Percentiles rank a stretch among this genome's conserved stretches.
These are phyloP conservation scores for Ruditapes philippinarum DNA, from an alignment of 1,140 invertebrate genomes.

Conservation along the genomic window DNA sequence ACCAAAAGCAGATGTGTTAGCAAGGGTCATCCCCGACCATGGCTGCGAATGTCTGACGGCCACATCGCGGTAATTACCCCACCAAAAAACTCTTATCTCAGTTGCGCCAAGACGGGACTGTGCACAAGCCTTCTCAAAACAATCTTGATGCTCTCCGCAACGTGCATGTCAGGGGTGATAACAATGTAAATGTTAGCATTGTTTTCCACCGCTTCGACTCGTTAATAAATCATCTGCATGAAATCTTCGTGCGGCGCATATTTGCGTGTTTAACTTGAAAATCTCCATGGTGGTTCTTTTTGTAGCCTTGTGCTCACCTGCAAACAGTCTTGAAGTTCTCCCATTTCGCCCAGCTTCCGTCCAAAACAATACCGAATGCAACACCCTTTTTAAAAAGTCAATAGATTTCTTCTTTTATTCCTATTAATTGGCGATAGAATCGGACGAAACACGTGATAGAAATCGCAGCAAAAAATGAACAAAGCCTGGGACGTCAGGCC, in stretches of 20 bases:
- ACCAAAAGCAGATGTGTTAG: conserved; percentile 61
- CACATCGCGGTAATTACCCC: conserved; percentile 57
- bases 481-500: conserved; percentile 59
- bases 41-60: conserved; percentile 49
- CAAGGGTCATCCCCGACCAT: conserved; percentile 50
- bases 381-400: conserved; percentile 67
- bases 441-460: conserved; percentile 60
- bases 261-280: conserved; percentile 65
- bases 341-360: conserved; percentile 41
- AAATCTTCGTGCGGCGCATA: conserved; percentile 44
- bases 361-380: conserved; percentile 64
- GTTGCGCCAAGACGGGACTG: conserved; percentile 35
- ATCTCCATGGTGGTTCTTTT: conserved; percentile 58
- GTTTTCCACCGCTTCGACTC: conserved; percentile 61
- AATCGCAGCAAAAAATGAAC: conserved; percentile 66
- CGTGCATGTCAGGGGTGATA: conserved; percentile 37
- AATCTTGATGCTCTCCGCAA: conserved; percentile 48
- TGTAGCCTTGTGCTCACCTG: conserved; percentile 59
- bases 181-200: conserved; percentile 67
- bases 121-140: conserved; percentile 6
- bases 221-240: conserved; percentile 66
- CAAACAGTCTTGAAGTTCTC: conserved; percentile 56
- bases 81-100: conserved; percentile 59
- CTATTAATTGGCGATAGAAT: conserved; percentile 69
- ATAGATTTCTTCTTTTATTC: conserved; percentile 70